A percentile compares a stretch with the other conserved stretches of the same genome.
Evolutionary conservation across 2,888 invertebrate genomes (phyloP).

Genomic region (Euplexia lucipara): DNA sequence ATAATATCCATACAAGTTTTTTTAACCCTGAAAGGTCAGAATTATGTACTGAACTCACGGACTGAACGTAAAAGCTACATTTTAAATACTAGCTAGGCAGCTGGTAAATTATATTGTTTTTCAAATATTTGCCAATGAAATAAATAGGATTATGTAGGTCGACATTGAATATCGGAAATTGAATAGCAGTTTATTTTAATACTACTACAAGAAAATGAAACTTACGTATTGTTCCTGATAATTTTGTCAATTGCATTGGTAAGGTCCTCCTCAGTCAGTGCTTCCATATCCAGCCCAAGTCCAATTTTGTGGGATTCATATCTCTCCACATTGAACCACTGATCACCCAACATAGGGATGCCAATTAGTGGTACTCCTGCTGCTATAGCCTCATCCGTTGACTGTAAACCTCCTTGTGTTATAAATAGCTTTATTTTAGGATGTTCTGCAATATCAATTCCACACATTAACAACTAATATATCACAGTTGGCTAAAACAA

Average conservation of each 20-base stretch:
- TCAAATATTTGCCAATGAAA: no score
- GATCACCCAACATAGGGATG: constrained; percentile 80
- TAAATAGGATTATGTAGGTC: no score
- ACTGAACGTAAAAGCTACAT: no score
- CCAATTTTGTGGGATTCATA: constrained; percentile 68
- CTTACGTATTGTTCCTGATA: constrained; percentile 66
- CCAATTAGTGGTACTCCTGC: constrained; percentile 79
- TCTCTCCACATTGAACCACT: constrained; percentile 75
- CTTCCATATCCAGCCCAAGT: constrained; percentile 58
- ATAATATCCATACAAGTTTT: no score
- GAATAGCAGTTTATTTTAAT: no score
- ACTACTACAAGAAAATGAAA: background rate
- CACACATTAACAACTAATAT: background rate
- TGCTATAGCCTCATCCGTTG: constrained; percentile 81
- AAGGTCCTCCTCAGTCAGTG: constrained; percentile 67
- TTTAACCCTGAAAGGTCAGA: no score
- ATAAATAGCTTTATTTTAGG: constrained; percentile 84
- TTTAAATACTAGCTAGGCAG: no score
- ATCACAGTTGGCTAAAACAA: no score
- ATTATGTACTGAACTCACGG: no score
- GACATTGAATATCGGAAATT: no score
- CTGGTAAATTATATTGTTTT: no score
- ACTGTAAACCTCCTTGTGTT: constrained; percentile 83
- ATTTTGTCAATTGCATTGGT: constrained; percentile 59
- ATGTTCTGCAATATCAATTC: constrained; percentile 70